phyloP scores from a whole-genome alignment of 2,888 invertebrate species.

The Morpho deidamia region DNA sequence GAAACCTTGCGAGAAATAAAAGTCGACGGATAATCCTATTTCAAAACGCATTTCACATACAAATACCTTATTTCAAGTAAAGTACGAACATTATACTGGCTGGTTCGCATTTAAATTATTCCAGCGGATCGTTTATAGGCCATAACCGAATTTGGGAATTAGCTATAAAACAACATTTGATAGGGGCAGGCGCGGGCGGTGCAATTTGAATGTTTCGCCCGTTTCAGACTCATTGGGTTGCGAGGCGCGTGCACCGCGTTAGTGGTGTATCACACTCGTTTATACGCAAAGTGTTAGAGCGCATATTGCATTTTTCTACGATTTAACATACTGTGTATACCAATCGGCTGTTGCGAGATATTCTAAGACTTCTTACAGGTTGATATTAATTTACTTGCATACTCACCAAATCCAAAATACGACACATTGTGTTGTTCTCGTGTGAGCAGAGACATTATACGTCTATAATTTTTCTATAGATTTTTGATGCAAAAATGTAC shows the following conservation, averaged over 20 bases:
- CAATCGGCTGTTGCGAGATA: too few relatives aligned
- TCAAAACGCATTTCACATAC: slow-evolving; percentile 77
- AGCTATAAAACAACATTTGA: slow-evolving; percentile 79
- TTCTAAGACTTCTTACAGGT: too few relatives aligned
- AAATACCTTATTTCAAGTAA: slow-evolving; percentile 77
- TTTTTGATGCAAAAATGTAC: too few relatives aligned
- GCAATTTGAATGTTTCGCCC: slow-evolving; percentile 75
- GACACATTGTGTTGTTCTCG: too few relatives aligned
- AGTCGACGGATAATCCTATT: slow-evolving; percentile 66
- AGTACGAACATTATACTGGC: slow-evolving; percentile 76
- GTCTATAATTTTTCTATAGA: too few relatives aligned
- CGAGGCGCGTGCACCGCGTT: slow-evolving; percentile 64
- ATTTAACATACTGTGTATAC: too few relatives aligned
- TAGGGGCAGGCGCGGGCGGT: slow-evolving; percentile 75
- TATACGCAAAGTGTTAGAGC: too few relatives aligned
- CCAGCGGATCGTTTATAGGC: slow-evolving; percentile 78
- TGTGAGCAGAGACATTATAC: too few relatives aligned
- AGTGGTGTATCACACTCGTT: background rate
- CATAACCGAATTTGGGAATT: slow-evolving; percentile 79
- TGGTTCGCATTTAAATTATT: slow-evolving; percentile 77
- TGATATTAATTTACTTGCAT: too few relatives aligned
- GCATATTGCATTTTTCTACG: too few relatives aligned
- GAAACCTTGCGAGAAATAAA: slow-evolving; percentile 55
- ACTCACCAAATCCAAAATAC: too few relatives aligned
- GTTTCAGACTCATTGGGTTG: slow-evolving; percentile 69